A percentile compares a stretch with the other conserved stretches of the same genome.
Conservation (phyloP, 2,113 vertebrate genomes). For the Gulo gulo region DNA sequence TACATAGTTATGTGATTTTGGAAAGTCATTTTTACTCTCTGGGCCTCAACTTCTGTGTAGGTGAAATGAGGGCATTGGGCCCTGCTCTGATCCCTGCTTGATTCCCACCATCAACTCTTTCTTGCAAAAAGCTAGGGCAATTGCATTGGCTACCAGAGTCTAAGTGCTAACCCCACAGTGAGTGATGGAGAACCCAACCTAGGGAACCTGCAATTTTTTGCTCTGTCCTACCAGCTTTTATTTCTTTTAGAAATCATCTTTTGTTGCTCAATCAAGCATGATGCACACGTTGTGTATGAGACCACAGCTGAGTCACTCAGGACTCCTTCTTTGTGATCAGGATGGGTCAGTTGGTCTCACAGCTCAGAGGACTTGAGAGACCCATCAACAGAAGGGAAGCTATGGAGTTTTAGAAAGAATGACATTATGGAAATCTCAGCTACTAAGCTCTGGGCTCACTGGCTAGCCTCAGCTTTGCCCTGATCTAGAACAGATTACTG, state of each 20-base stretch:
- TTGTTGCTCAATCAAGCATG: slow-evolving; percentile 50
- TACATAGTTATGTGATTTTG: not conserved
- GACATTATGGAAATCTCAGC: not conserved
- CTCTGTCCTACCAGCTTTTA: not conserved
- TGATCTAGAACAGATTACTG: not conserved
- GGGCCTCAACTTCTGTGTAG: not conserved
- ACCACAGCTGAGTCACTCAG: slow-evolving; percentile 80
- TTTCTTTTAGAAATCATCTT: not conserved
- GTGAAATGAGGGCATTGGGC: not conserved
- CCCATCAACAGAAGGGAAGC: not conserved
- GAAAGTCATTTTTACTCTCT: not conserved
- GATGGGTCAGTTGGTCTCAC: not conserved
- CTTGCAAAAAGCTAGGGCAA: not conserved
- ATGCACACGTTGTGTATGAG: slow-evolving; percentile 81
- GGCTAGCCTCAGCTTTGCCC: not conserved
- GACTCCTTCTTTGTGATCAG: slow-evolving; percentile 72
- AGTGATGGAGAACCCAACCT: not conserved
- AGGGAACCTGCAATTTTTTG: not conserved
- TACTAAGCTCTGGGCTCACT: not conserved
- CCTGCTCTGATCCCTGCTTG: not conserved
- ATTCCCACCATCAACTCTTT: not conserved
- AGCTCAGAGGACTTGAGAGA: not conserved
- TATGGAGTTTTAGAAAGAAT: not conserved
- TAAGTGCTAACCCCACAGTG: not conserved
- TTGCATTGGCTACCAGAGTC: not conserved